Evolutionary conservation across 2,113 vertebrate genomes (phyloP), one percentile per base, ranked within the genome.

Genomic region (Atlantisia rogersi): DNA sequence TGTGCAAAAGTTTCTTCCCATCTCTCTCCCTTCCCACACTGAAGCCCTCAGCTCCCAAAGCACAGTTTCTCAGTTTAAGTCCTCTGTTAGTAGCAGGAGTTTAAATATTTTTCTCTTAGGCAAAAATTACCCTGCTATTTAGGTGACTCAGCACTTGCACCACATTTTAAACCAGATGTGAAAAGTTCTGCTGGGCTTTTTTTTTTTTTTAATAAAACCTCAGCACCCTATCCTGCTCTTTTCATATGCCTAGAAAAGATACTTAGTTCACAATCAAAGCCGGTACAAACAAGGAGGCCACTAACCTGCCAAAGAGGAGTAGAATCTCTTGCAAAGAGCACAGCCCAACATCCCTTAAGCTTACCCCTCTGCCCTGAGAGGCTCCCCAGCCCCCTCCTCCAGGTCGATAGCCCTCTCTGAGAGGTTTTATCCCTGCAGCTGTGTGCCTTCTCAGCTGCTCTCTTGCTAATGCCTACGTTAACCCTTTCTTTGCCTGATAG

Each of bases 341-440:
- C 64, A 75, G n/a, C 8, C 64, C 46, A 28, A 25, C 64, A 44
- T 19, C 60, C 46, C 52, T 11, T 13, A 50, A 64, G 29, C 24
- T 67, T 40, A 6, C 12, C 1, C 15, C 74, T 39, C 55, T 64
- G 16, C 60, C 86, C 56, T 3, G 2, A 62, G 68, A 42, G 13
- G 32, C 59, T 81, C 80, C n/a, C 77, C 60, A 35, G 24, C 59
- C 95, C 86, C 79, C 50, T 93, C 63, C 82, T 46, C 17, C n/a
- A 55, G 82, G 70, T 84, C 21, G 25, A 12, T 67, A 86, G 81
- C 74, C 81, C 79, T 80, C 40, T 94, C 91, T 15, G 10, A 67
- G 86, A 20, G 75, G 32, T 92, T 94, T 96, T 84, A 95, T 96
- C 94, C 94, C 77, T 87, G 91, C 96, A 97, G 95, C 96, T 97